Evolutionary conservation across 2,113 vertebrate genomes (phyloP).

Genomic region (Clarias macrocephalus): DNA sequence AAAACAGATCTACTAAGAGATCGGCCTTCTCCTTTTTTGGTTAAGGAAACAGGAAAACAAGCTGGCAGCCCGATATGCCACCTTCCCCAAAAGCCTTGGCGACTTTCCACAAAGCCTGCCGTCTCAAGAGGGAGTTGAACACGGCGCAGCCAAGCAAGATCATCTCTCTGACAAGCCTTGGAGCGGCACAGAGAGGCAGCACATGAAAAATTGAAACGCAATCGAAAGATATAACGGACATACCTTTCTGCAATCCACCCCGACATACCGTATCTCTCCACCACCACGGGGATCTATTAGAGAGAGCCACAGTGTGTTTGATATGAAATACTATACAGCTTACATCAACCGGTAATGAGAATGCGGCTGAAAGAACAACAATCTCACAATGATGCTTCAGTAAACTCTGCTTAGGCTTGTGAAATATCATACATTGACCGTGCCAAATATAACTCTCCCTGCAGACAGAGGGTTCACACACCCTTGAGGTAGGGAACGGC

Average conservation of each 20-base stretch:
- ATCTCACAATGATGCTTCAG: constrained; percentile 34
- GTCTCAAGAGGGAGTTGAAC: constrained; percentile 61
- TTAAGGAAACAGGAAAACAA: constrained; percentile 3
- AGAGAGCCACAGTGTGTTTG: constrained; percentile 30
- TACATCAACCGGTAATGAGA: constrained; percentile 41
- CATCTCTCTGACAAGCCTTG: constrained; percentile 68
- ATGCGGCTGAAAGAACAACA: constrained; percentile 16
- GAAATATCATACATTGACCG: constrained; percentile 54
- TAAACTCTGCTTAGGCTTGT: constrained; percentile 50
- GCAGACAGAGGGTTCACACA: constrained; percentile 46
- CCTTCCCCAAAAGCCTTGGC: constrained; percentile 55
- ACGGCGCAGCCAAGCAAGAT: constrained; percentile 66
- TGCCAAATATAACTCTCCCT: constrained; percentile 57
- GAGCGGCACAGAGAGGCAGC: constrained; percentile 59
- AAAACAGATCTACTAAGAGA: background rate
- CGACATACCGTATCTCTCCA: background rate
- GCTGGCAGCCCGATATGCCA: background rate
- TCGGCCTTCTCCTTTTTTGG: background rate
- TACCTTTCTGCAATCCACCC: constrained; percentile 43
- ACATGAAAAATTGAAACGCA: constrained; percentile 63
- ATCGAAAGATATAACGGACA: constrained; percentile 49
- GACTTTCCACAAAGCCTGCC: constrained; percentile 61
- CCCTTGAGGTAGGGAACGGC: constrained; percentile 33
- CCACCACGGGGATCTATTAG: constrained; percentile 35
- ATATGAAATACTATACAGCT: constrained; percentile 51